A percentile compares a stretch with the other conserved stretches of the same genome.
These are phyloP conservation scores for Rhysida immarginata DNA, from an alignment of 1,140 invertebrate genomes.

Conservation along the genomic window DNA sequence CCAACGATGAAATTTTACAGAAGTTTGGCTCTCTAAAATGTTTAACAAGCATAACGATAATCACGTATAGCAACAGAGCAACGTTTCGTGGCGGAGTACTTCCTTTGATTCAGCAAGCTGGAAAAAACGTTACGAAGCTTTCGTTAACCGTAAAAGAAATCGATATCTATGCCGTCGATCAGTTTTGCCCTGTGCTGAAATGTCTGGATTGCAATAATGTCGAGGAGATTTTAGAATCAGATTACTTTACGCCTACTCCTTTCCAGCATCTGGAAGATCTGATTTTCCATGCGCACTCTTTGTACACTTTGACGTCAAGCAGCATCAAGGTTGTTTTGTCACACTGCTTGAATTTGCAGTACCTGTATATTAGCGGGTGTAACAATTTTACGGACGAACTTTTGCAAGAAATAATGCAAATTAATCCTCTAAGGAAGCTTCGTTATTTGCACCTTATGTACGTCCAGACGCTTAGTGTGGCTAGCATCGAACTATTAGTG, in stretches of 20 bases:
- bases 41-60: not conserved
- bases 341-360: not conserved
- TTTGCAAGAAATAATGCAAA: not conserved
- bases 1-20: not conserved
- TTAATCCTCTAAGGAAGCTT: conserved; percentile 1
- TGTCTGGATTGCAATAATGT: conserved; percentile 2
- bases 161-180: not conserved
- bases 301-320: not conserved
- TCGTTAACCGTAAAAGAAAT: not conserved
- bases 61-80: not conserved
- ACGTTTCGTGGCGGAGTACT: not conserved
- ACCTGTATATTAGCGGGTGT: not conserved
- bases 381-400: not conserved
- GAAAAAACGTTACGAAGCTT: not conserved
- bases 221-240: not conserved
- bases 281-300: not conserved
- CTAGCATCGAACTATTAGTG: not conserved
- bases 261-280: not conserved
- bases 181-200: not conserved
- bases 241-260: not conserved
- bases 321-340: not conserved
- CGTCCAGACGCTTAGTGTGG: not conserved
- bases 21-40: not conserved
- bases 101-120: not conserved
- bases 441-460: conserved; percentile 4